Base-by-base conservation (phyloP, 2,797 vertebrate species). In the Lepilemur septentrionalis region DNA sequence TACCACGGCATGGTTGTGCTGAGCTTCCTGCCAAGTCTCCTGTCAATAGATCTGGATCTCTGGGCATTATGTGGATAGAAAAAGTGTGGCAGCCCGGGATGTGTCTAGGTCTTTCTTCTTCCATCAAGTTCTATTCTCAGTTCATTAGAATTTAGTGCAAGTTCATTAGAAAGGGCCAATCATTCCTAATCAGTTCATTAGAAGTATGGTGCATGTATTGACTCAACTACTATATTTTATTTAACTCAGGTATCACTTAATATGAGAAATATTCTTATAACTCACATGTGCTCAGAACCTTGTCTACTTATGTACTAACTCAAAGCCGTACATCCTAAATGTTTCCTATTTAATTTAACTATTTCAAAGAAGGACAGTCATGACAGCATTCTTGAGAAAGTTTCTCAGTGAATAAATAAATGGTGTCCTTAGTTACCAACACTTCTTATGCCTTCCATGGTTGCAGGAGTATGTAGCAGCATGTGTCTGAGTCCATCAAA, bases 301-400 rank as follows among this genome's bases (percentile, higher is more conserved):
- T 9, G 65, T 0, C 13, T 41, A 43, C 38, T 89, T 65, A 65
- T 28, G 46, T 9, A 22, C 10, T 88, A 63, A 79, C 25, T 92
- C 76, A 78, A 91, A 93, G 32, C 35, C 20, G 12, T 79, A 23
- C 9, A 69, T 82, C 18, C 72, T 92, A 46, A 89, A 59, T 91
- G 65, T 57, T 79, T 83, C 4, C 55, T 89, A 0, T 92, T 72
- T 92, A 79, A 89, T 41, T 38, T 72, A 41, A 13, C 5, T 96
- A 12, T 59, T 35, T 13, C 59, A 96, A 41, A 94, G 50, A 46
- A 70, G 61, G 48, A 76, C 25, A 79, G 1, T 63, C 15, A 13
- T 70, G 87, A 70, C 30, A 85, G 23, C 11, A 22, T 82, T 95
- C 69, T 95, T 93, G 76, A 73, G 17, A 85, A 95, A 30, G 30